These are phyloP conservation scores for Drosophila putrida DNA, from an alignment of 2,888 invertebrate species.

Conservation along the genomic window DNA sequence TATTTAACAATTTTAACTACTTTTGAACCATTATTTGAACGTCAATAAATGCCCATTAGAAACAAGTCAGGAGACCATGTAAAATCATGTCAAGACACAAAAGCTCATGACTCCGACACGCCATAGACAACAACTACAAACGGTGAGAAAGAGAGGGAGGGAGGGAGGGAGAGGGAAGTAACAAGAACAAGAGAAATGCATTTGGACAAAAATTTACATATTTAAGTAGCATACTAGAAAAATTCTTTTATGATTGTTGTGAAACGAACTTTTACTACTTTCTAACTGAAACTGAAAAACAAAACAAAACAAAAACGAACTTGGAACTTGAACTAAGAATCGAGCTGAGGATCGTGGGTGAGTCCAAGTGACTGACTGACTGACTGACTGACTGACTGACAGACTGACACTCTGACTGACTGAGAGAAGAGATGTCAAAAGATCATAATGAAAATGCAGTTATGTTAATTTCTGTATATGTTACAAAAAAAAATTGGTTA, in stretches of 20 bases:
- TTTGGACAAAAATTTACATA: slow-evolving; percentile 73
- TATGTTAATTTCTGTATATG: slow-evolving; percentile 69
- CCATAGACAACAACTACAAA: slow-evolving; percentile 21
- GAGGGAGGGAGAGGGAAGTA: neutral
- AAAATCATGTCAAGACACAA: slow-evolving; percentile 70
- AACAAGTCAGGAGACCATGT: slow-evolving; percentile 19
- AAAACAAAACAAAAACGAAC: slow-evolving; percentile 20
- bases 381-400: slow-evolving; percentile 10
- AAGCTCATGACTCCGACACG: slow-evolving; percentile 43
- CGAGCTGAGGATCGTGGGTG: slow-evolving; percentile 74
- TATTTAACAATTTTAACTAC: slow-evolving; percentile 20
- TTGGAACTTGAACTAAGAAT: slow-evolving; percentile 30
- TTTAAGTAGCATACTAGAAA: slow-evolving; percentile 51
- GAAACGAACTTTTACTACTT: slow-evolving; percentile 71
- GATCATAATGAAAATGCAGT: slow-evolving; percentile 68
- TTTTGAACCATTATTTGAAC: slow-evolving; percentile 18
- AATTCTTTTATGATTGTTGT: slow-evolving; percentile 56
- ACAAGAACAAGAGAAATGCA: slow-evolving; percentile 69
- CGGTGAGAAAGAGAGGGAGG: neutral
- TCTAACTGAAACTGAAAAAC: slow-evolving; percentile 57
- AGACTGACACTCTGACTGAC: slow-evolving; percentile 11
- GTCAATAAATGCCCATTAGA: slow-evolving; percentile 68
- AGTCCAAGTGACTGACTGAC: slow-evolving; percentile 26
- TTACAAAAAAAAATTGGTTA: slow-evolving; percentile 35
- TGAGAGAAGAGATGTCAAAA: slow-evolving; percentile 25